Base-by-base conservation (phyloP, 2,888 invertebrate genomes). In the Ceramica pisi region DNA sequence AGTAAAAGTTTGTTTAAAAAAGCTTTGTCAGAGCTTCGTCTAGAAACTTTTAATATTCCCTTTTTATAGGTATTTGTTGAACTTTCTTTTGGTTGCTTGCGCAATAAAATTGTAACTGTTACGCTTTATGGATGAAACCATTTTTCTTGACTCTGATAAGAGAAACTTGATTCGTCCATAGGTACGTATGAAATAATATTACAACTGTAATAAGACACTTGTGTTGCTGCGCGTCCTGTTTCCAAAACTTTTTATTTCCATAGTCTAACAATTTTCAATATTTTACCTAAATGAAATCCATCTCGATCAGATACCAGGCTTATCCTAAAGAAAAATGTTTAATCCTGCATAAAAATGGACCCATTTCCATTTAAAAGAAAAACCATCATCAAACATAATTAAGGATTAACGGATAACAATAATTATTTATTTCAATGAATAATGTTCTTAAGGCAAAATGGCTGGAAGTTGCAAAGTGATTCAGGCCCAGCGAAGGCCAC, bases 401-500 rank as follows among this genome's bases (percentile, higher is more conserved):
- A 75, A 63, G 56, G 9, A 71, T 74, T 69, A 78, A 60, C 48
- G 59, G 57, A 73, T 75, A 73, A 67, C 69, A 83, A 76, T 77
- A 81, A 81, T 74, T 80, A 81, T 83, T 74, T 80, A 77, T 83
- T 82, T 53, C 61, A 85, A 73, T 65, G 57, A 75, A 82, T 73
- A 82, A 80, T 69, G 60, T 80, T 80, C 73, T 80, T 71, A 71
- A 79, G 73, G 72, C 73, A 84, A 85, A 77, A 80, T 86, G 78
- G 80, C 75, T 82, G 70, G 56, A 84, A 88, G 86, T 87, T 86
- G 80, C 80, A 76, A 87, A 88, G 86, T 81, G 86, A 88, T 89
- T 86, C 83, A 80, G 75, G 81, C 80, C 83, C 82, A 88, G 84
- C 82, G 85, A 87, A 85, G 75, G 82, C 85, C 84, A 89, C 90